Base-by-base conservation (phyloP, 2,113 vertebrate genomes). In the Tyto alba region DNA sequence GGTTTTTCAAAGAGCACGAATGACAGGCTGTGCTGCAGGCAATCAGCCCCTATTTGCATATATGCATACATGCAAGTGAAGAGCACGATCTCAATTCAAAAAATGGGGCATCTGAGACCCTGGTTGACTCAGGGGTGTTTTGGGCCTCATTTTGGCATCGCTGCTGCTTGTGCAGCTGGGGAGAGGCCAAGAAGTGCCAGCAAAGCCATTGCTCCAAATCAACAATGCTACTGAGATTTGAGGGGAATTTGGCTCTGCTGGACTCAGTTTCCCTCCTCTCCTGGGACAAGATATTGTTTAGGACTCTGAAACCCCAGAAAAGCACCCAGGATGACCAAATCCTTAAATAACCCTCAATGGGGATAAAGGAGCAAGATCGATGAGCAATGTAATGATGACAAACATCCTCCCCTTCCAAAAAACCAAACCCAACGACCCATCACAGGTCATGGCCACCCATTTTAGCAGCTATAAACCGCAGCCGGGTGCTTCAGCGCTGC, bases 11-110 rank as follows among this genome's bases (percentile, higher is more conserved):
- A 38, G 60, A 63, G 84, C 9, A 6, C 1, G 11, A 40, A 8
- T 22, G 41, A 43, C 52, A 90, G 48, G n/a, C 0, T 14, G 34
- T 0, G 5, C 45, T 18, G 66, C 11, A 7, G 47, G 43, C 26
- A 62, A 17, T 63, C 66, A n/a, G 19, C 26, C 30, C 63, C 69
- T 29, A 86, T 98, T 98, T 98, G 94, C 96, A 96, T 96, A 92
- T 93, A 52, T 79, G 77, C 67, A 45, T 48, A 50, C 2, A 96
- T 97, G 96, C 90, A 97, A 93, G 98, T 93, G 63, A 56, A 41
- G 84, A 55, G 59, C 43, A 6, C 1, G 7, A 82, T 73, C 86
- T 59, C 48, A 66, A 21, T 81, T 90, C 75, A 26, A 43, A 81
- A 88, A 94, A 67, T 10, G 40, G 83, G 95, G 81, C 79, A 79